These are phyloP conservation scores for Luperina testacea DNA, from an alignment of 2,888 invertebrate species.

Conservation along the genomic window DNA sequence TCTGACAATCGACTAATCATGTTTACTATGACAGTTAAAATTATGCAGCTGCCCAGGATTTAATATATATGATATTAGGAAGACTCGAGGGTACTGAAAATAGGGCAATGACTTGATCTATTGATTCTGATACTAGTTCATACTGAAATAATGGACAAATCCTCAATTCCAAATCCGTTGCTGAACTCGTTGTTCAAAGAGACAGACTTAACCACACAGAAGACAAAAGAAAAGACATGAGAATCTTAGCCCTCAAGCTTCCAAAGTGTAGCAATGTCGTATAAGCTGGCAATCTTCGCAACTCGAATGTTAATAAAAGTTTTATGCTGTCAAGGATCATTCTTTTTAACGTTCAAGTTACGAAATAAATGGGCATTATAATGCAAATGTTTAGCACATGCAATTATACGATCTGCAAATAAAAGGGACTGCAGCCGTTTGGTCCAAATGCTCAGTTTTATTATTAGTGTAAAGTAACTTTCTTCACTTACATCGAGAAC, in stretches of 20 bases:
- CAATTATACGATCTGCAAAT: conserved; percentile 51
- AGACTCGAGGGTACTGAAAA: conserved; percentile 15
- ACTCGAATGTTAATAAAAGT: conserved; percentile 23
- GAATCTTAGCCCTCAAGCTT: neutral
- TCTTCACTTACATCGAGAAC: conserved; percentile 81
- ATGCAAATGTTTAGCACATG: conserved; percentile 49
- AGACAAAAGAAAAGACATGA: neutral
- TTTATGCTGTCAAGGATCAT: conserved; percentile 21
- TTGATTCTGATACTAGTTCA: conserved; percentile 7
- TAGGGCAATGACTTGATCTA: conserved; percentile 20
- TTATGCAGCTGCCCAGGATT: conserved; percentile 55
- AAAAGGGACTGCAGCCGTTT: conserved; percentile 44
- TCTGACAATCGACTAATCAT: conserved; percentile 47
- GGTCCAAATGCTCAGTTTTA: conserved; percentile 61
- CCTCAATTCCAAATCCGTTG: neutral
- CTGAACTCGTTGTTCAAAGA: neutral
- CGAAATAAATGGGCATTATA: conserved; percentile 28
- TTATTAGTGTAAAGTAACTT: conserved; percentile 70
- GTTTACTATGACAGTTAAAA: conserved; percentile 50
- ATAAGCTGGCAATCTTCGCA: conserved; percentile 1
- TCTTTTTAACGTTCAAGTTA: conserved; percentile 28
- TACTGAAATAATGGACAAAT: neutral
- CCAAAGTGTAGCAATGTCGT: neutral
- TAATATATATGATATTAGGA: conserved; percentile 34
- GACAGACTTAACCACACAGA: neutral